phyloP scores from a whole-genome alignment of 1,140 invertebrate species.

The Procambarus virginalis region DNA sequence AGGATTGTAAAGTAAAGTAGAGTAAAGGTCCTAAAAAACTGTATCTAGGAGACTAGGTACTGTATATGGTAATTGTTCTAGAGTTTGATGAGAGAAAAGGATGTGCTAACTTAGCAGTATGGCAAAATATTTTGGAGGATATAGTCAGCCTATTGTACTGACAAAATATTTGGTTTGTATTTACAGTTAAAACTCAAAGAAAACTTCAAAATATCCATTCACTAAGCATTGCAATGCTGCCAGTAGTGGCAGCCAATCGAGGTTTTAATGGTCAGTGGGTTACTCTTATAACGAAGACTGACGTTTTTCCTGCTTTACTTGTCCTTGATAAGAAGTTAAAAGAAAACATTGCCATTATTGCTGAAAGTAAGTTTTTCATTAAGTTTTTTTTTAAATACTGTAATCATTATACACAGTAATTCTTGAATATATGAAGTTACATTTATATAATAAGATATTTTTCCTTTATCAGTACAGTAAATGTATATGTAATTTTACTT shows the following conservation, averaged over 20 bases:
- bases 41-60: too few species aligned
- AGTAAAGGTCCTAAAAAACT: too few species aligned
- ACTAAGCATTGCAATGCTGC: conserved; percentile 26
- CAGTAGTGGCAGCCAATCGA: conserved; percentile 21
- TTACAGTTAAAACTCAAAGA: conserved; percentile 27
- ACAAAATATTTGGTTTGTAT: neutral
- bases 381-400: too few species aligned
- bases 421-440: neutral
- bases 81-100: too few species aligned
- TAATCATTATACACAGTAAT: neutral
- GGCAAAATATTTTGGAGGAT: neutral
- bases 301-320: conserved; percentile 19
- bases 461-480: too few species aligned
- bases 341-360: conserved; percentile 27
- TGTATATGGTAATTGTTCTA: too few species aligned
- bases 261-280: conserved; percentile 32
- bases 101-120: neutral
- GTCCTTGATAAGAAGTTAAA: conserved; percentile 25
- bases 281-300: conserved; percentile 8
- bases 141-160: neutral
- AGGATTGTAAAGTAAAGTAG: too few species aligned
- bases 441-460: neutral
- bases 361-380: conserved; percentile 14
- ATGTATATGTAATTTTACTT: neutral
- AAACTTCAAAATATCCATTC: conserved; percentile 18